Conservation (phyloP, 2,888 invertebrate species). For the Hirtodrosophila duncani region DNA sequence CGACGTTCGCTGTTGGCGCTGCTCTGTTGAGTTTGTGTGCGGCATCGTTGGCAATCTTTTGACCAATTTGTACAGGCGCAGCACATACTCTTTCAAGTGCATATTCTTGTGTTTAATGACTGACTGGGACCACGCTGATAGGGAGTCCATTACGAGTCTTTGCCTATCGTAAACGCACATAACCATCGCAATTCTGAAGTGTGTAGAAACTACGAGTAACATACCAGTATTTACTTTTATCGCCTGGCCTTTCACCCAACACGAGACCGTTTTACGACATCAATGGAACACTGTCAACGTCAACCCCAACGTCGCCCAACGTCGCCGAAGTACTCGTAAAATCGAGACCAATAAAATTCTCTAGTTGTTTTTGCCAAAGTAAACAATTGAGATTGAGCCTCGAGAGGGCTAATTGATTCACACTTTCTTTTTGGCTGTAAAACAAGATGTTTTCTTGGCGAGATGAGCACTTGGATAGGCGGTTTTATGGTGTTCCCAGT, state of each 20-base stretch:
- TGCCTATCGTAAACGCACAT: slow-evolving; percentile 28
- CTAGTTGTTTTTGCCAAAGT: slow-evolving; percentile 66
- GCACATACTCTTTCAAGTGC: slow-evolving; percentile 2
- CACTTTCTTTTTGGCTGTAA: slow-evolving; percentile 71
- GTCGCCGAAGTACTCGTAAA: too few relatives aligned
- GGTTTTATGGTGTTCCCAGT: slow-evolving; percentile 23
- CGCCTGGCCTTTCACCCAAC: slow-evolving; percentile 58
- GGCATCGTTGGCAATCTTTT: slow-evolving; percentile 30
- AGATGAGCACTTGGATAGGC: slow-evolving; percentile 14
- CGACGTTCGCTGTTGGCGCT: not conserved
- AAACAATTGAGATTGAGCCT: slow-evolving; percentile 53
- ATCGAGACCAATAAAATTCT: slow-evolving; percentile 59
- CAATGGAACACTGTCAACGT: too few relatives aligned
- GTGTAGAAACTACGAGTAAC: too few relatives aligned
- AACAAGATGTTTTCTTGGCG: slow-evolving; percentile 54
- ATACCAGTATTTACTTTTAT: slow-evolving; percentile 62
- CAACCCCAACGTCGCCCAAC: slow-evolving; percentile 27
- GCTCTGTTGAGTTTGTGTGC: slow-evolving; percentile 2
- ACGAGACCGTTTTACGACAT: slow-evolving; percentile 59
- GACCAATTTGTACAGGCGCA: slow-evolving; percentile 33
- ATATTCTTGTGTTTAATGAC: not conserved
- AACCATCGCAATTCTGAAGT: slow-evolving; percentile 15
- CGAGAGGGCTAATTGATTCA: slow-evolving; percentile 71
- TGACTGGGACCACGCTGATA: slow-evolving; percentile 10
- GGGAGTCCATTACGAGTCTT: slow-evolving; percentile 8